Evolutionary conservation across 2,113 vertebrate genomes (phyloP), one percentile per base, ranked within the genome.

Genomic region (Pyrgilauda ruficollis): DNA sequence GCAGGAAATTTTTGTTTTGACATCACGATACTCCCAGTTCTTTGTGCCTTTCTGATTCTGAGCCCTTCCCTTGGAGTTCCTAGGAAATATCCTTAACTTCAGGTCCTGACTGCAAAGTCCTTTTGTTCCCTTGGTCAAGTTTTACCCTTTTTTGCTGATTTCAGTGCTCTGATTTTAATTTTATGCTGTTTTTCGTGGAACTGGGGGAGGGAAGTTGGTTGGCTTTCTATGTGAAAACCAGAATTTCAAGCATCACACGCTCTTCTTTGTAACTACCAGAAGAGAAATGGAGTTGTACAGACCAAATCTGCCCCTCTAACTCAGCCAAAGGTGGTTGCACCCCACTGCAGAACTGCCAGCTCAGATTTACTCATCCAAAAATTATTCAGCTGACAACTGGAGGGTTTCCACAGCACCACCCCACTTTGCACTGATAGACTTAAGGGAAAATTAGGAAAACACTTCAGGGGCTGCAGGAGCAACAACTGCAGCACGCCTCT

Each of bases 11-110:
- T 84, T 14, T 44, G 10, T 39, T 72, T 61, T 64, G 11, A 33
- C 1, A 1, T 68, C 79, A 75, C 0, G 0, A 77, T 8, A 39
- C 13, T 90, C 52, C 15, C 39, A 15, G 10, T 49, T 80, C 27
- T 66, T 55, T 59, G 81, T 77, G 37, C n/a, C 47, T 62, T 72
- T 83, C n/a, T 70, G 33, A 43, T 26, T 53, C 39, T 39, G 55
- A 88, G 31, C 46, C 43, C 28, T 59, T 28, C 62, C 13, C 30
- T 70, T 62, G 30, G 12, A 86, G 35, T 10, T 80, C 75, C 75
- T 63, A 35, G 3, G 10, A 79, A 61, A 79, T 19, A 44, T 3
- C 23, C 19, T 83, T 24, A 63, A 72, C 7, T 59, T 81, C 30
- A 52, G 33, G 24, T 61, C 37, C 37, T 64, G 70, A 61, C 7